phyloP scores from a whole-genome alignment of 2,113 vertebrate species.

The Corythoichthys haematopterus region DNA sequence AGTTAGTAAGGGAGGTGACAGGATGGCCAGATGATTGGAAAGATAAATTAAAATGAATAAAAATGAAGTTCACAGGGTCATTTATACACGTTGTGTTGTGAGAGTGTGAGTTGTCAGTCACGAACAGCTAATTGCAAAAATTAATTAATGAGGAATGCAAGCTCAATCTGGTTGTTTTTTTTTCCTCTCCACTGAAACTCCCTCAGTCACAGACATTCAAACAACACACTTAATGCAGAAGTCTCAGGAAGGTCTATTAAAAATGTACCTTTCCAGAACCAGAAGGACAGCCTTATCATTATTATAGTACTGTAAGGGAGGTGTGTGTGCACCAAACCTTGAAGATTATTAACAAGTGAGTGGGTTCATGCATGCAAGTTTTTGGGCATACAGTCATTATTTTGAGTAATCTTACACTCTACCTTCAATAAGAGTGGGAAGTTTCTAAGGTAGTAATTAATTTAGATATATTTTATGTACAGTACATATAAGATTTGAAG shows the following conservation, averaged over 20 bases:
- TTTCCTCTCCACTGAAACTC: not conserved
- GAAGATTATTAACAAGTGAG: not conserved
- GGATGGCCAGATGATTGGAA: conserved; percentile 54
- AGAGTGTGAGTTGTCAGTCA: conserved; percentile 1
- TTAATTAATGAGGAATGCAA: not conserved
- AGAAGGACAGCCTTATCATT: conserved; percentile 37
- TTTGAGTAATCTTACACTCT: conserved; percentile 33
- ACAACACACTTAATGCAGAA: not conserved
- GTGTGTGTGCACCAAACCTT: not conserved
- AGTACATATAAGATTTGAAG: too few relatives aligned
- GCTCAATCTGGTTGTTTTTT: not conserved
- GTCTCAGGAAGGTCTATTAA: not conserved
- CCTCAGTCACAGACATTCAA: not conserved
- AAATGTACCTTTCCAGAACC: conserved; percentile 15
- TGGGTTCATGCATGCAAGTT: conserved; percentile 3
- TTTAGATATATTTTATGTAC: too few relatives aligned
- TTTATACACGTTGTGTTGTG: conserved; percentile 20
- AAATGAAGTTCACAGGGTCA: conserved; percentile 33
- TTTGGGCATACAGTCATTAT: conserved; percentile 21
- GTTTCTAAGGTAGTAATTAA: conserved; percentile 21
- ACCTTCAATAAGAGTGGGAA: conserved; percentile 39
- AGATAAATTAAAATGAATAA: conserved; percentile 53
- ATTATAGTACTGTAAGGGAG: conserved; percentile 4
- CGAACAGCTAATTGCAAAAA: not conserved
- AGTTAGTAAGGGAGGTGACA: conserved; percentile 55